phyloP scores from a whole-genome alignment of 30 jellyfish, hydroid and myxozoan genomes.

The Rhopilema esculentum region DNA sequence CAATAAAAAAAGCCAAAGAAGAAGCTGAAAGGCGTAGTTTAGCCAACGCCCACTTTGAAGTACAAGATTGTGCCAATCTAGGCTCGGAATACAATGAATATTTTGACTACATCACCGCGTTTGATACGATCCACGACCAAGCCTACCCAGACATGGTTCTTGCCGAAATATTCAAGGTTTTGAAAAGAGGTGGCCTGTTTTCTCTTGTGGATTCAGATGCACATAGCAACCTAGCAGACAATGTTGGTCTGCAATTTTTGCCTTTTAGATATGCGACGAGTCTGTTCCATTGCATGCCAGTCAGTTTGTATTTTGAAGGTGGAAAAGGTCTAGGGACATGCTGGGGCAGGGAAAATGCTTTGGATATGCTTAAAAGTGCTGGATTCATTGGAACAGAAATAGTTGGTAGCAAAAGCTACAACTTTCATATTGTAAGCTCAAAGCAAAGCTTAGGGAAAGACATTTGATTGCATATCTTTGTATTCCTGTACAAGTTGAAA shows the following conservation, averaged over 20 bases:
- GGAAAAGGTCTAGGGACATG: conserved; percentile 73
- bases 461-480: too few relatives aligned
- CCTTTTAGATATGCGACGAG: conserved; percentile 50
- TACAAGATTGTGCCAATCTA: conserved; percentile 43
- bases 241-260: conserved; percentile 30
- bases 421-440: conserved; percentile 21
- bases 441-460: too few relatives aligned
- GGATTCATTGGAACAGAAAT: conserved; percentile 25
- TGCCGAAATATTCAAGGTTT: conserved; percentile 3
- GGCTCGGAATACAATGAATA: neutral
- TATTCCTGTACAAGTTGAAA: too few relatives aligned
- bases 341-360: conserved; percentile 68
- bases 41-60: conserved; percentile 28
- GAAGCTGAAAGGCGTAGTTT: conserved; percentile 25
- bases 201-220: conserved; percentile 48
- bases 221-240: conserved; percentile 52
- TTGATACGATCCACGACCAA: conserved; percentile 68
- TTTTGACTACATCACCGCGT: conserved; percentile 59
- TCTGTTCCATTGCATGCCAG: conserved; percentile 72
- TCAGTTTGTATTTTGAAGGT: conserved; percentile 52
- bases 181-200: conserved; percentile 56
- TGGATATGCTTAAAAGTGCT: conserved; percentile 40
- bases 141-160: conserved; percentile 61
- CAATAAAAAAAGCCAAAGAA: conserved; percentile 19
- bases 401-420: conserved; percentile 26